These are phyloP conservation scores for Calosoma granatense DNA, from an alignment of 1,140 invertebrate species.

Conservation along the genomic window DNA sequence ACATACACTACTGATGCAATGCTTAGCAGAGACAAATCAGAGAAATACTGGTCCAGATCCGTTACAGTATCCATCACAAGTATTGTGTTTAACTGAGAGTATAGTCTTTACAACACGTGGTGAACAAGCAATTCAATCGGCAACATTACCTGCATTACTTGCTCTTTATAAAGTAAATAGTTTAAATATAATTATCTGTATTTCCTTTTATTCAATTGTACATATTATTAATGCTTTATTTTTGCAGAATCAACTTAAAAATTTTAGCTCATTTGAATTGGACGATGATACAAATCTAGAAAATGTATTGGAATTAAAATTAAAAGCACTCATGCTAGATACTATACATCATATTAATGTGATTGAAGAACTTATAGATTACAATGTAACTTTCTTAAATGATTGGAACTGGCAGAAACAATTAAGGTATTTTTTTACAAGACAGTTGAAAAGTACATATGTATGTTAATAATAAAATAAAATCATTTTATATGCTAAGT, in stretches of 20 bases:
- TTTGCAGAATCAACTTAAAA: conserved; percentile 45
- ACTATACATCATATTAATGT: conserved; percentile 84
- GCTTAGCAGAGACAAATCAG: conserved; percentile 45
- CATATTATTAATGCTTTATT: conserved; percentile 3
- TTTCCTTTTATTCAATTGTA: too few relatives aligned
- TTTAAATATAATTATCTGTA: conserved; percentile 6
- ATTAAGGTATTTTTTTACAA: conserved; percentile 63
- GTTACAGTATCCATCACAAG: conserved; percentile 74
- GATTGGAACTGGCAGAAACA: conserved; percentile 96
- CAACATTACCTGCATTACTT: conserved; percentile 45
- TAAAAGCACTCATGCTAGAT: conserved; percentile 77
- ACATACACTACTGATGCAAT: conserved; percentile 53
- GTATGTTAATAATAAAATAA: conserved; percentile 11
- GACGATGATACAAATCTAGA: conserved; percentile 11
- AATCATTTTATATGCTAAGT: conserved; percentile 1
- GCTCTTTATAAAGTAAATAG: conserved; percentile 28
- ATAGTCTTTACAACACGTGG: conserved; percentile 73
- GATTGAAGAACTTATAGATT: conserved; percentile 62
- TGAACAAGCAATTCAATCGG: conserved; percentile 66
- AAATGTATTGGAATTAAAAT: conserved; percentile 48
- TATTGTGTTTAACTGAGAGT: conserved; percentile 58
- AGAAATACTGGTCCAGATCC: conserved; percentile 53
- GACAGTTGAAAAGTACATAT: neutral
- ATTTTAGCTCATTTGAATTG: conserved; percentile 46
- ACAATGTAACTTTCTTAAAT: conserved; percentile 47